These are phyloP conservation scores for Acanthoscelides obtectus DNA, from an alignment of 2,888 invertebrate species.

Conservation along the genomic window DNA sequence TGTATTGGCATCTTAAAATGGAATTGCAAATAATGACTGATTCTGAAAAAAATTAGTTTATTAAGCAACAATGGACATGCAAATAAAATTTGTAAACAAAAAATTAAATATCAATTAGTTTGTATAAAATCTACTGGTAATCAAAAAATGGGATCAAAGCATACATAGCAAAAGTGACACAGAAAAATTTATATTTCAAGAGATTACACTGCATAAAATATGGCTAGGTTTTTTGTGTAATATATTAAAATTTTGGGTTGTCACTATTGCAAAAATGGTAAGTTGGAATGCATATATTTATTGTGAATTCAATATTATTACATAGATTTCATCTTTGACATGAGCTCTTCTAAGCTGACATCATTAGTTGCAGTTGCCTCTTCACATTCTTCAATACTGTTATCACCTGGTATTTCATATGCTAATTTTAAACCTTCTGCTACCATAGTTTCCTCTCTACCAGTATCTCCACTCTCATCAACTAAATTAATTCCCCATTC, in stretches of 20 bases:
- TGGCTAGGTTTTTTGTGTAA: too few species aligned
- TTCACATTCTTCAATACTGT: constrained; percentile 25
- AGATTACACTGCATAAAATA: too few species aligned
- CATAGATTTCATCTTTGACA: constrained; percentile 88
- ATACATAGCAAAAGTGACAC: too few species aligned
- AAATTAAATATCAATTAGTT: not conserved
- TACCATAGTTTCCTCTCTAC: constrained; percentile 42
- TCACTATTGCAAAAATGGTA: too few species aligned
- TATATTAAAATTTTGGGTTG: too few species aligned
- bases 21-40: too few species aligned
- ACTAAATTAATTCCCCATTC: constrained; percentile 76
- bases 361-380: constrained; percentile 40
- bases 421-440: constrained; percentile 61
- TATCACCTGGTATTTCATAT: constrained; percentile 41
- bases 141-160: too few species aligned
- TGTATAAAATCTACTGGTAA: not conserved
- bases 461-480: constrained; percentile 63
- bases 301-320: constrained; percentile 49
- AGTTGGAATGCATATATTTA: too few species aligned
- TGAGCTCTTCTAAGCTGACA: constrained; percentile 80
- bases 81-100: not conserved
- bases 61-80: not conserved
- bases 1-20: too few species aligned
- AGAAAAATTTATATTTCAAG: too few species aligned
- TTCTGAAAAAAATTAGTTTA: not conserved